Base-by-base conservation (phyloP, 2,113 vertebrate species). In the Dascyllus trimaculatus region DNA sequence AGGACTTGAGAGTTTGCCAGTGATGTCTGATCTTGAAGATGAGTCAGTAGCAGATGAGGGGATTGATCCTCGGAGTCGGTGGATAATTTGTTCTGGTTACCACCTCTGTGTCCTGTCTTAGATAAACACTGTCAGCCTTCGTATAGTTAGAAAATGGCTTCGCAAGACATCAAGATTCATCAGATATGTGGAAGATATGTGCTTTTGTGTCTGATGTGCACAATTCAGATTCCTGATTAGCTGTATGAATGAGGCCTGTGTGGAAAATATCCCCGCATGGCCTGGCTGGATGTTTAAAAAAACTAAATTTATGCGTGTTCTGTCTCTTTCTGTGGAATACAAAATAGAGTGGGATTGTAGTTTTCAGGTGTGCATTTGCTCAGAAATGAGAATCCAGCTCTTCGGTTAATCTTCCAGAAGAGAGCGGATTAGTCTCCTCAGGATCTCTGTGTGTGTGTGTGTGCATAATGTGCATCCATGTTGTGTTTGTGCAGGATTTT, bases 341-440 rank as follows among this genome's bases (percentile, higher is more conserved):
- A 43, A 35, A 35, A 35, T 15, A 8, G 13, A 15, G 4, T 24
- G 51, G 22, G 21, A 40, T 52, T 26, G 26, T 35, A 62, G 48
- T 66, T 13, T 14, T 56, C 15, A 62, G 38, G 32, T 62, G n/a
- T 54, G 14, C 32, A 35, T 35, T 35, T 43, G 11, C 40, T 43
- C 40, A 43, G 40, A 43, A 43, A 43, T 21, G 40, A 52, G 48
- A 38, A 53, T 64, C 64, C 38, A 0, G 29, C 26, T 67, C 32
- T 40, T 57, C 29, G 49, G 38, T 53, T 57, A 72, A 85, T 80
- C 48, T 62, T 81, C 4, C 17, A 51, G 22, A 40, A 38, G 49
- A 78, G 65, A 77, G 45, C 11, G 43, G 70, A 72, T 75, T 81
- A 79, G 77, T 78, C 15, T 11, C 62, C 21, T 64, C 46, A 66